Conservation (phyloP, 2,888 invertebrate genomes). For the Ephialtes manifestator region DNA sequence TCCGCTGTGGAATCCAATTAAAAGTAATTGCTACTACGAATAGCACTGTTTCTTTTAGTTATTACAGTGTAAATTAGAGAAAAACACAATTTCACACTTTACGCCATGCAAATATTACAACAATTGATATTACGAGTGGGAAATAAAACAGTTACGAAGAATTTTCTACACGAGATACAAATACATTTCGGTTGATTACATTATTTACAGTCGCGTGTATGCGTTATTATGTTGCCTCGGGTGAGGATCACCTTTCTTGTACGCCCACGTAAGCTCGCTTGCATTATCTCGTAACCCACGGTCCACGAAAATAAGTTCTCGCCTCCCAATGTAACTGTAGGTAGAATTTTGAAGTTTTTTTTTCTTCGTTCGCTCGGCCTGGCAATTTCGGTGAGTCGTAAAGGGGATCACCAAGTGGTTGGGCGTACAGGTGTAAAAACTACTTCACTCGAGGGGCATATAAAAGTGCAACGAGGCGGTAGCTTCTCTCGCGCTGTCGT, state of each 20-base stretch:
- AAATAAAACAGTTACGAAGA: not conserved
- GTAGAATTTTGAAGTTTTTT: constrained; percentile 19
- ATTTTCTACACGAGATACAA: constrained; percentile 44
- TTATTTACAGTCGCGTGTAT: constrained; percentile 67
- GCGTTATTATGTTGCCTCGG: constrained; percentile 60
- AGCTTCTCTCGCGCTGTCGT: constrained; percentile 13
- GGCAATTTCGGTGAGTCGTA: constrained; percentile 69
- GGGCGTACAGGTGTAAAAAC: constrained; percentile 71
- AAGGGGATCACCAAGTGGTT: constrained; percentile 62
- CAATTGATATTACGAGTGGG: not conserved
- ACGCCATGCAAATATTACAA: not conserved
- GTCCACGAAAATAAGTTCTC: constrained; percentile 40
- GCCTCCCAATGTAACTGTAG: constrained; percentile 34
- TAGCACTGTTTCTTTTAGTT: not conserved
- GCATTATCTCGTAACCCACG: constrained; percentile 53
- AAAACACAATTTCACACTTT: not conserved
- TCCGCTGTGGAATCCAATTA: constrained; percentile 7
- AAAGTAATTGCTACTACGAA: constrained; percentile 30
- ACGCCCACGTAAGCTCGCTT: constrained; percentile 63
- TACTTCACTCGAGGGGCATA: constrained; percentile 53
- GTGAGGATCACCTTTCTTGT: constrained; percentile 62
- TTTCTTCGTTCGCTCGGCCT: constrained; percentile 46
- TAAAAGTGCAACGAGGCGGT: constrained; percentile 54
- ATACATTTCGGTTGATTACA: constrained; percentile 69
- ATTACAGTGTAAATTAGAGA: not conserved